Base-by-base conservation (phyloP, 1,140 invertebrate species). In the Drosophila nebulosa region DNA sequence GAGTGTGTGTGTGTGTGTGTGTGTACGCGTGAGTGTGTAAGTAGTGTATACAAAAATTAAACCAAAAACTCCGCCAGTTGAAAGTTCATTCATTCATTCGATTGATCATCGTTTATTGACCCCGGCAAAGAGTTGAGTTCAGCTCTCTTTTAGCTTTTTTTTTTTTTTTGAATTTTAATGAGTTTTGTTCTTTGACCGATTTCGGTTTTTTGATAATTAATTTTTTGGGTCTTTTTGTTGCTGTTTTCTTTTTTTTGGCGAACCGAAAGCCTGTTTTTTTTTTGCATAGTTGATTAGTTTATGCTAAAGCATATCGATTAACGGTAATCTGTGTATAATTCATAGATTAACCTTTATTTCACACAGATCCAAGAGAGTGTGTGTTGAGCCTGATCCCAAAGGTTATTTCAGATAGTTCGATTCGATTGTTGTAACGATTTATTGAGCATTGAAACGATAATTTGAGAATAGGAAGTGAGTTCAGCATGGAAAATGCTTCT, bases 171-270 rank as follows among this genome's bases (percentile, higher is more conserved):
- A 18, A 66, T 69, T 61, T 66, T 73, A 79, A 79, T 76, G 62
- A 65, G 58, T 42, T 67, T 58, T 59, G 58, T 79, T 67, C 66
- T 66, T 85, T 85, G 79, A 83, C 79, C 79, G 76, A 83, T 75
- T 83, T 64, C 59, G 18, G 21, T 64, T 36, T 53, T 26, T 27
- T 36, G 27, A 59, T 32, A 32, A 46, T 26, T 56, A 0, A 32
- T 18, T 16, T 35, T 5, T 53, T 9, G 10, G 30, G n/a, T n/a
- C n/a, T n/a, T n/a, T n/a, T n/a, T n/a, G n/a, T n/a, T n/a, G n/a
- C n/a, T n/a, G n/a, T 0, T 51, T 56, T n/a, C 10, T 39, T 51
- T 32, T 57, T 58, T 65, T 58, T 18, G 42, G 18, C 21, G 6
- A 5, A 14, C 14, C 16, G 32, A 24, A 22, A 22, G 6, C 7